phyloP scores from a whole-genome alignment of 2,888 invertebrate genomes.

The Dynastes tityus region DNA sequence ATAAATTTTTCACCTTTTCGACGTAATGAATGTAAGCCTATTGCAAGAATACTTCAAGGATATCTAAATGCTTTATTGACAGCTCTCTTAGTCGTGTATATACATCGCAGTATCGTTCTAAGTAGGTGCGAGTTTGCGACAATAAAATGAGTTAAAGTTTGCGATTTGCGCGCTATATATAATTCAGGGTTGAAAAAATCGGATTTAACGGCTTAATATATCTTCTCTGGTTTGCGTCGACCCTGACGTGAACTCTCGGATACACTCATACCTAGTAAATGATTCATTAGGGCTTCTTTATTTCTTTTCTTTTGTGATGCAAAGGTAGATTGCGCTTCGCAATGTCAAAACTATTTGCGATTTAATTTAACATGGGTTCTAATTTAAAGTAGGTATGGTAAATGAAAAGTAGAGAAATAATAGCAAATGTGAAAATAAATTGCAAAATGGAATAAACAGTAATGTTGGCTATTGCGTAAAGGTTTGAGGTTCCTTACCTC shows the following conservation, averaged over 20 bases:
- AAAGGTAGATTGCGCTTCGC: conserved; percentile 1
- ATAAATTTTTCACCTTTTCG: neutral
- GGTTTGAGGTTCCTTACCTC: too few relatives aligned
- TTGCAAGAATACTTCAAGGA: neutral
- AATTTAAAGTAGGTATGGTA: too few relatives aligned
- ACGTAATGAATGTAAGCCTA: neutral
- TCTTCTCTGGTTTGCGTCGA: conserved; percentile 32
- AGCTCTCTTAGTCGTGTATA: neutral
- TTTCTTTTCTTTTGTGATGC: conserved; percentile 21
- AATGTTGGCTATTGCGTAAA: too few relatives aligned
- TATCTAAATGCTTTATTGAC: neutral
- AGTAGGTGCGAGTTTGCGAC: neutral
- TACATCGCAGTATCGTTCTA: neutral
- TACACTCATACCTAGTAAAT: conserved; percentile 20
- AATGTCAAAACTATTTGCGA: conserved; percentile 20
- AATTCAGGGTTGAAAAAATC: conserved; percentile 35
- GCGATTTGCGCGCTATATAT: conserved; percentile 21
- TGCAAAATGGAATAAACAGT: too few relatives aligned
- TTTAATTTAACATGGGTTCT: neutral
- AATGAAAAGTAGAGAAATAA: too few relatives aligned
- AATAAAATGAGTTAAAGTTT: conserved; percentile 34
- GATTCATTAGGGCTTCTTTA: conserved; percentile 21
- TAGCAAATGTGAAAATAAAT: too few relatives aligned
- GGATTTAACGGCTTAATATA: conserved; percentile 40
- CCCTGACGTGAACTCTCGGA: conserved; percentile 28